phyloP scores from a whole-genome alignment of 2,113 vertebrate genomes.

The Heliornis fulica region DNA sequence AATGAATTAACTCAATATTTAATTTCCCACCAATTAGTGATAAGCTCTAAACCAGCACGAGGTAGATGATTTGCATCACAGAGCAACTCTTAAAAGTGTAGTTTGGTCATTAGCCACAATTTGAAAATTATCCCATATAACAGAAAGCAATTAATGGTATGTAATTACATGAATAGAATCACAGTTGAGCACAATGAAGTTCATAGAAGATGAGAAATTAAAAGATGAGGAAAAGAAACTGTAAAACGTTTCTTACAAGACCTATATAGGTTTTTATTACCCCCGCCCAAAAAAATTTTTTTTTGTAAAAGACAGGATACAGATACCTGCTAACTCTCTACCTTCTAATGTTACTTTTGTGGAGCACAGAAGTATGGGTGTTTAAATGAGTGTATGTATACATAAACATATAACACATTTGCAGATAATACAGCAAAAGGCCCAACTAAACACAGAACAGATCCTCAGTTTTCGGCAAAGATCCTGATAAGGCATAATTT shows the following conservation, averaged over 20 bases:
- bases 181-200: not conserved
- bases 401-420: not conserved
- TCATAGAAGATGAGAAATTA: not conserved
- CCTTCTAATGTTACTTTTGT: not conserved
- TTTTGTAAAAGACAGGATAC: not conserved
- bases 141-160: not conserved
- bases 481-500: no score
- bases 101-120: not conserved
- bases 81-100: not conserved
- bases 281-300: not conserved
- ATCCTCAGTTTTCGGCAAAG: not conserved
- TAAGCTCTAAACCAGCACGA: not conserved
- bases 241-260: not conserved
- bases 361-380: not conserved
- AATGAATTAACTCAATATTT: not conserved
- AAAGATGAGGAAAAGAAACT: not conserved
- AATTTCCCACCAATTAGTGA: not conserved
- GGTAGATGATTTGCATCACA: not conserved
- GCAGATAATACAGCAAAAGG: not conserved
- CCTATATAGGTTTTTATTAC: not conserved
- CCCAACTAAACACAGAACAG: not conserved
- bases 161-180: not conserved
- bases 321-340: no score
- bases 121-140: not conserved
- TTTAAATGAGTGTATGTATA: not conserved